These are phyloP conservation scores for Girardinichthys multiradiatus DNA, from an alignment of 2,113 vertebrate genomes.

Conservation along the genomic window DNA sequence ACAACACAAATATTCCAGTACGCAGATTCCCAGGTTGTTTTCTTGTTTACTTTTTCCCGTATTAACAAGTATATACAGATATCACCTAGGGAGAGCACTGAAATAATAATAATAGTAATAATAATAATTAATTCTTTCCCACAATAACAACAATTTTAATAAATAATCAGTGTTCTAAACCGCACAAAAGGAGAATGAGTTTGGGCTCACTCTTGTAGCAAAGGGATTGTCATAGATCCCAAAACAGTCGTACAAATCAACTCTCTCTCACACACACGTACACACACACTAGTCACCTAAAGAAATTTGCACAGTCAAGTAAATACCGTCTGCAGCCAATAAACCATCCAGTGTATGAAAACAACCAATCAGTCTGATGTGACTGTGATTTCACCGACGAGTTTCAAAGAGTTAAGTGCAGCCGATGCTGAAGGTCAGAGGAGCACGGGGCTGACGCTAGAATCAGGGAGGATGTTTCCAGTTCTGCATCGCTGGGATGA, in stretches of 20 bases:
- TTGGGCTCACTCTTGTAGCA: conserved; percentile 64
- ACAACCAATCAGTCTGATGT: conserved; percentile 51
- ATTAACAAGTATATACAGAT: conserved; percentile 77
- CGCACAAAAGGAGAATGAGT: conserved; percentile 70
- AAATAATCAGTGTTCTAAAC: conserved; percentile 82
- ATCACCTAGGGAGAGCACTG: conserved; percentile 57
- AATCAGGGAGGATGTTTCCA: conserved; percentile 20
- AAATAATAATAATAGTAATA: conserved; percentile 35
- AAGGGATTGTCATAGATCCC: conserved; percentile 66
- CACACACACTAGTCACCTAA: conserved; percentile 25
- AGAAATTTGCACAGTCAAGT: conserved; percentile 67
- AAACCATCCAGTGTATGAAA: conserved; percentile 44
- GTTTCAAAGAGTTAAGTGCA: conserved; percentile 39
- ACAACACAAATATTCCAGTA: conserved; percentile 56
- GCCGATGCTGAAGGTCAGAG: conserved; percentile 28
- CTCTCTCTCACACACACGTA: conserved; percentile 31
- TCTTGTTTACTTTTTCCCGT: conserved; percentile 55
- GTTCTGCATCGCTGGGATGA: conserved; percentile 17
- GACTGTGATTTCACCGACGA: conserved; percentile 19
- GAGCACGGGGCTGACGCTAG: conserved; percentile 19
- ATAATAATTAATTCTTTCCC: conserved; percentile 58
- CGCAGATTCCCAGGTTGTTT: conserved; percentile 53
- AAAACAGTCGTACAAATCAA: conserved; percentile 38
- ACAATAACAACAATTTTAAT: conserved; percentile 83
- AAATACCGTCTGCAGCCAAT: conserved; percentile 59